Evolutionary conservation across 2,888 invertebrate species (phyloP).

Genomic region (Orchestes rusci): DNA sequence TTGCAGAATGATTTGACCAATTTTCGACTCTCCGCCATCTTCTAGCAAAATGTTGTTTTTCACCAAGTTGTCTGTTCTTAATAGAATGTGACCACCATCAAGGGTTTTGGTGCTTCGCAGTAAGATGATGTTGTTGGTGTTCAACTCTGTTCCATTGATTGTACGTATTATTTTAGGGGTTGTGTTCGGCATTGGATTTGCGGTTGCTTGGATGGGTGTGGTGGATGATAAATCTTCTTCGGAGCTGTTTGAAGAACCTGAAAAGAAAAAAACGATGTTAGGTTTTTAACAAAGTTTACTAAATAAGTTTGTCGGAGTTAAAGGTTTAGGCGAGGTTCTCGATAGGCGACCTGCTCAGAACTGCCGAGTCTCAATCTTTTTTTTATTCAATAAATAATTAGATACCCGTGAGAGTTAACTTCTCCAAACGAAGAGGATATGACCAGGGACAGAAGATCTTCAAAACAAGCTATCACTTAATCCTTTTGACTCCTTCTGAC

Average conservation of each 20-base stretch:
- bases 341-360: too few species aligned
- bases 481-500: too few species aligned
- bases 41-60: slow-evolving; percentile 37
- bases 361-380: too few species aligned
- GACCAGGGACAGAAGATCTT: too few species aligned
- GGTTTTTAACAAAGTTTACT: too few species aligned
- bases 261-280: too few species aligned
- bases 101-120: slow-evolving; percentile 37
- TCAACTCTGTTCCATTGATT: slow-evolving; percentile 16
- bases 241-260: slow-evolving; percentile 18
- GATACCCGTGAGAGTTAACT: too few species aligned
- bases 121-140: slow-evolving; percentile 37
- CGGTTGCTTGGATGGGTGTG: slow-evolving; percentile 11
- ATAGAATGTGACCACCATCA: slow-evolving; percentile 38
- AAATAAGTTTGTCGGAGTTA: too few species aligned
- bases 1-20: slow-evolving; percentile 40
- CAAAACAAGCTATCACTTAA: too few species aligned
- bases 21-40: slow-evolving; percentile 33
- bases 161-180: slow-evolving; percentile 18
- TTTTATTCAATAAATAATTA: too few species aligned
- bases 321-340: too few species aligned
- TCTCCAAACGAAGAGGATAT: too few species aligned
- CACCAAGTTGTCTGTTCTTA: slow-evolving; percentile 35
- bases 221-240: slow-evolving; percentile 15
- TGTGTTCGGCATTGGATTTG: slow-evolving; percentile 17